These are phyloP conservation scores for Spodoptera litura DNA, from an alignment of 1,140 invertebrate genomes.

Conservation along the genomic window DNA sequence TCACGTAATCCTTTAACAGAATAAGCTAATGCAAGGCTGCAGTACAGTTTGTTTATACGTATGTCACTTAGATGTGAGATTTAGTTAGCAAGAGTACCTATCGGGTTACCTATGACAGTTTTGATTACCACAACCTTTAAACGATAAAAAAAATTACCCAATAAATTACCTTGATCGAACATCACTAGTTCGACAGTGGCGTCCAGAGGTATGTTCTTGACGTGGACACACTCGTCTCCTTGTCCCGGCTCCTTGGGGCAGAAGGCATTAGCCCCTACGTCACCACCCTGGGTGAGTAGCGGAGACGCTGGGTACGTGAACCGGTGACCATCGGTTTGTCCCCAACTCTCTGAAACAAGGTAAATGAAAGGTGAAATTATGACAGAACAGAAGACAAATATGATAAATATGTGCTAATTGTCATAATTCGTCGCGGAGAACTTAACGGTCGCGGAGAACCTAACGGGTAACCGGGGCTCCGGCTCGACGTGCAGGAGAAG, in stretches of 20 bases:
- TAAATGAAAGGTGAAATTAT: not conserved
- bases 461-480: no score
- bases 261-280: slow-evolving; percentile 85
- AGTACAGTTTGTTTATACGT: no score
- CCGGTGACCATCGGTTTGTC: slow-evolving; percentile 88
- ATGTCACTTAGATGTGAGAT: no score
- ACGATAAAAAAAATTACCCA: not conserved
- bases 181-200: slow-evolving; percentile 89
- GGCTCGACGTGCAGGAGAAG: no score
- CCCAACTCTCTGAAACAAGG: slow-evolving; percentile 76
- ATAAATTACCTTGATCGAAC: slow-evolving; percentile 88
- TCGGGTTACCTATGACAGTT: no score
- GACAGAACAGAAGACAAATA: no score
- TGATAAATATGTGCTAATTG: no score
- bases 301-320: slow-evolving; percentile 91
- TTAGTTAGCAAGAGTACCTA: no score
- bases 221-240: slow-evolving; percentile 88
- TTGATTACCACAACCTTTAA: not conserved
- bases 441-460: no score
- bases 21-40: no score
- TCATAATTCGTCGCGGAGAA: no score
- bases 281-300: slow-evolving; percentile 87
- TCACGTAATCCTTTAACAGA: no score
- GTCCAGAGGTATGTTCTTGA: slow-evolving; percentile 87
- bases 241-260: slow-evolving; percentile 84